phyloP scores from a whole-genome alignment of 2,113 vertebrate species.

The Nicator chloris region DNA sequence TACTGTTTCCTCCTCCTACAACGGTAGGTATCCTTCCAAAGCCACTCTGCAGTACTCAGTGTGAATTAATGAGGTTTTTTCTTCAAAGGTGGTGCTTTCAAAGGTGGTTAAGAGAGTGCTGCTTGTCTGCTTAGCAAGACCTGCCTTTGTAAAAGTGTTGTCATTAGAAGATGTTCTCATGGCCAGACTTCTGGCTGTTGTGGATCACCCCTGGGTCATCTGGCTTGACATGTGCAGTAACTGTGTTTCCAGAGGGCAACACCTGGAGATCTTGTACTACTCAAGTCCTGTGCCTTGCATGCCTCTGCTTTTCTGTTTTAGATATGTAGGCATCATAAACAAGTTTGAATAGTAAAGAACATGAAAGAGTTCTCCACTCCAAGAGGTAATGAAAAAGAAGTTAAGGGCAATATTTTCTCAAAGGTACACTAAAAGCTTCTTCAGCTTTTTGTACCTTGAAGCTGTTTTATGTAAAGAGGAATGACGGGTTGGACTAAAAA shows the following conservation, averaged over 20 bases:
- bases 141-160: not conserved
- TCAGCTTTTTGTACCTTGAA: not conserved
- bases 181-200: not conserved
- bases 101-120: not conserved
- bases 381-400: not conserved
- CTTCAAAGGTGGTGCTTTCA: not conserved
- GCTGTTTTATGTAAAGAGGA: not conserved
- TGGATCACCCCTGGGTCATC: not conserved
- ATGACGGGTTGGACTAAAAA: not conserved
- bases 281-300: not conserved
- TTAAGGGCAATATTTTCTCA: not conserved
- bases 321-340: slow-evolving; percentile 23
- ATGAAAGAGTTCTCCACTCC: not conserved
- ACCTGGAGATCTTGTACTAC: not conserved
- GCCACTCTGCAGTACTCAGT: not conserved
- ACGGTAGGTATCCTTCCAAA: slow-evolving; percentile 55
- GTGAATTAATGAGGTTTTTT: not conserved
- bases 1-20: not conserved
- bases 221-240: not conserved
- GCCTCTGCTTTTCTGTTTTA: not conserved
- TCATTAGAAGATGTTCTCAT: not conserved
- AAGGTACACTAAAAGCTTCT: not conserved
- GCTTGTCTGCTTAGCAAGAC: slow-evolving; percentile 3
- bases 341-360: not conserved
- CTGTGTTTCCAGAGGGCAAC: not conserved